Base-by-base conservation (phyloP, 2,888 invertebrate species). In the Helleia helle region DNA sequence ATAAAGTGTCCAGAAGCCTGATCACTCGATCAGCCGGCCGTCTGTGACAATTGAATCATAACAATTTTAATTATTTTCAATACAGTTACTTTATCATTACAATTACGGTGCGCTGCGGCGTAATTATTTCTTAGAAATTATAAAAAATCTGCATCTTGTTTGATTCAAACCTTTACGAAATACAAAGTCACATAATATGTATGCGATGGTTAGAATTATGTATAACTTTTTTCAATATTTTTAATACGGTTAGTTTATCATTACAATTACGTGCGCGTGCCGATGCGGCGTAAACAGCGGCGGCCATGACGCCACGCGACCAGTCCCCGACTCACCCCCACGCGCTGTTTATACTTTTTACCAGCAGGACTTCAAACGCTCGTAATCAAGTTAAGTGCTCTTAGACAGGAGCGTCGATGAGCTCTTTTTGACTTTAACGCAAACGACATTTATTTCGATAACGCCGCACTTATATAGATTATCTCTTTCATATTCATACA, bases 351-450 rank as follows among this genome's bases (percentile, higher is more conserved):
- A 58, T 62, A 58, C 58, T 61, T 59, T 58, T 55, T 55, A 59
- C 57, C 59, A 49, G 50, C 54, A 62, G 60, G 67, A 68, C 69
- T 69, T 71, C 71, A 47, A 52, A 50, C 46, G 48, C 43, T 58
- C 65, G 77, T 81, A 86, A 86, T 86, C 79, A 85, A 83, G 79
- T 87, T 86, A 86, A 86, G 79, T 84, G 86, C 81, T 76, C 68
- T 72, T 73, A 52, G 66, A 58, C 58, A 62, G 63, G 63, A 62
- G 64, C 63, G 65, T 53, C 68, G 63, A 71, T 70, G 65, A 65
- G 65, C 59, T 57, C 68, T 79, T 76, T 80, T 80, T 73, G 71
- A 77, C 79, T 75, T 70, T 64, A 71, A 64, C 61, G 59, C 53
- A 54, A 42, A 47, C 47, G 52, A 51, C 52, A 57, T 56, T 59